These are phyloP conservation scores for Hydrophis major DNA, from an alignment of 2,797 vertebrate genomes.

Conservation along the genomic window DNA sequence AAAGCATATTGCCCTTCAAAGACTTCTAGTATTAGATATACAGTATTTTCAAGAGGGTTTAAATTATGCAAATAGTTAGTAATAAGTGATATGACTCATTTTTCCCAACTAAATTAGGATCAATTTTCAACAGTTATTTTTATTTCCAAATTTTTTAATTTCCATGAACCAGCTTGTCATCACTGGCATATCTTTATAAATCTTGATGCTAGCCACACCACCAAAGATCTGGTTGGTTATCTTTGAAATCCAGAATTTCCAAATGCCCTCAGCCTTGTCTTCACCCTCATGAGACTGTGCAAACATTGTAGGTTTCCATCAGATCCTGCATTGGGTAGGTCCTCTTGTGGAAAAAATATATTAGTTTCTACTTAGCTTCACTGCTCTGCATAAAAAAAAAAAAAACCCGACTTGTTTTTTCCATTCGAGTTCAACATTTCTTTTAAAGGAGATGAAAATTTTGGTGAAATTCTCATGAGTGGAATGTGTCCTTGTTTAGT, in stretches of 20 bases:
- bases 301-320: background rate
- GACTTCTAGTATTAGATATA: constrained; percentile 64
- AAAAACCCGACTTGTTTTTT: background rate
- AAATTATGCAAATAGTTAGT: constrained; percentile 70
- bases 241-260: background rate
- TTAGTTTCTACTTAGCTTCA: background rate
- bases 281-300: background rate
- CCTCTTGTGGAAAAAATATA: background rate
- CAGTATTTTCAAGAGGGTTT: constrained; percentile 65
- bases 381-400: background rate
- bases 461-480: too few relatives aligned
- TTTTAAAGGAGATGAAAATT: background rate
- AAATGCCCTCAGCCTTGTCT: background rate
- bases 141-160: constrained; percentile 51
- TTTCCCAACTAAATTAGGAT: constrained; percentile 60
- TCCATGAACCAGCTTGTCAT: constrained; percentile 15
- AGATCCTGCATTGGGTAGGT: background rate
- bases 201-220: background rate
- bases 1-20: constrained; percentile 72
- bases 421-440: background rate
- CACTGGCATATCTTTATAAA: background rate
- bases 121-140: constrained; percentile 57
- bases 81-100: constrained; percentile 63
- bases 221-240: background rate
- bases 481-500: background rate